Percentiles rank a stretch among this genome's conserved stretches.
Conservation (phyloP, 2,888 invertebrate genomes). For the Lepidochrysops patricia region DNA sequence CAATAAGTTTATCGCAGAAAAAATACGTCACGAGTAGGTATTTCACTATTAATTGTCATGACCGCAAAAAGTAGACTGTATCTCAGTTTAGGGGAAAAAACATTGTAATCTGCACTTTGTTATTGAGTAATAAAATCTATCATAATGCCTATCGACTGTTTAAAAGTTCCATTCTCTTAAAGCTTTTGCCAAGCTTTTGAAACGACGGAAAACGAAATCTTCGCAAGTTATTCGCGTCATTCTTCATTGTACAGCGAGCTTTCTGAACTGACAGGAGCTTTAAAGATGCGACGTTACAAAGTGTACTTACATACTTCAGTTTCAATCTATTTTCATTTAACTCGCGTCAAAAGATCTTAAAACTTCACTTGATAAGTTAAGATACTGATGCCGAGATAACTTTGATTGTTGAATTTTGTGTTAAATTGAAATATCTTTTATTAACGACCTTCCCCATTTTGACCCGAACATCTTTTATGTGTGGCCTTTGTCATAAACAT, state of each 20-base stretch:
- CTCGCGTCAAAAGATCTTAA: neutral
- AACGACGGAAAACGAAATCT: neutral
- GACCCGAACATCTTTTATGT: neutral
- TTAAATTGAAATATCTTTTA: neutral
- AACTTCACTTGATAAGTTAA: neutral
- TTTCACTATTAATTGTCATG: too few species aligned
- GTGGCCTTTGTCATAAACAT: neutral
- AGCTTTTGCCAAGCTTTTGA: neutral
- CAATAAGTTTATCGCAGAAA: neutral
- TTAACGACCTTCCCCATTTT: neutral
- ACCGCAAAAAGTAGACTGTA: too few species aligned
- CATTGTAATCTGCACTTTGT: too few species aligned
- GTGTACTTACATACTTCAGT: neutral
- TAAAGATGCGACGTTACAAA: neutral
- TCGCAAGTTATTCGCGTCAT: neutral
- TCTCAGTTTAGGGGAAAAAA: too few species aligned
- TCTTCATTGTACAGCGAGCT: neutral
- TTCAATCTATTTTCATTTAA: neutral
- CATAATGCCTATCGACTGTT: neutral
- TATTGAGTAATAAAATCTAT: too few species aligned
- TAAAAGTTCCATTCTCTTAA: neutral
- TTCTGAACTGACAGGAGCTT: slow-evolving; percentile 2
- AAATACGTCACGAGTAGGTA: neutral
- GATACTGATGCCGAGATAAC: neutral
- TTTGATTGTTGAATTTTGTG: neutral